A percentile compares a stretch with the other conserved stretches of the same genome.
Evolutionary conservation across 92 coral and sea anemone species (phyloP).

Genomic region (Metridium senile): DNA sequence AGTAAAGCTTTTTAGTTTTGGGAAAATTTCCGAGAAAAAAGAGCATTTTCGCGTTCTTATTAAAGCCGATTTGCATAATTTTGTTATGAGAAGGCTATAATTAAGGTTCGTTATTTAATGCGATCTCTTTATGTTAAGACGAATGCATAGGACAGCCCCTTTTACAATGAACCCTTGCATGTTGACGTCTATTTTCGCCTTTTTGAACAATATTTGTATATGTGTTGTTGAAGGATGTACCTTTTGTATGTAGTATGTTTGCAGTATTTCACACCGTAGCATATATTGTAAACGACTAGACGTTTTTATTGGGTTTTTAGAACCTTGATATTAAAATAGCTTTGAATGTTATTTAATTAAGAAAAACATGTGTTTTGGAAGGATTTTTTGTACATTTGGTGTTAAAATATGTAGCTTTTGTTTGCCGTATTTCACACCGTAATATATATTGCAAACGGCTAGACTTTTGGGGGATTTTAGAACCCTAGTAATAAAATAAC

Average conservation of each 20-base stretch:
- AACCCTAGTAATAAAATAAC: not conserved
- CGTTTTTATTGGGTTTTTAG: too few species aligned
- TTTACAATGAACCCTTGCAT: not conserved
- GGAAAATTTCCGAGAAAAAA: not conserved
- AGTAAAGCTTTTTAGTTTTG: too few species aligned
- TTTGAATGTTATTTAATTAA: not conserved
- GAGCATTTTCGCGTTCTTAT: not conserved
- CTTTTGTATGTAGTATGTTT: not conserved
- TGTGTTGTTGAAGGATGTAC: not conserved
- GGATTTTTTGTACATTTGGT: not conserved
- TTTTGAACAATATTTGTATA: not conserved
- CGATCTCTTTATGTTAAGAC: not conserved
- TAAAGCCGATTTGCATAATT: conserved; percentile 5
- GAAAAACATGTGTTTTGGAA: too few species aligned
- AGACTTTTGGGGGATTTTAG: not conserved
- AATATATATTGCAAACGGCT: too few species aligned
- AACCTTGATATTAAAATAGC: not conserved
- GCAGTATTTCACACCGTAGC: too few species aligned
- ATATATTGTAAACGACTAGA: not conserved
- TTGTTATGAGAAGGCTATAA: not conserved
- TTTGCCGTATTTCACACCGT: not conserved
- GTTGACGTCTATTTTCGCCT: not conserved
- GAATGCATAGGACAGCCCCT: not conserved
- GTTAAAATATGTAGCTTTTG: not conserved
- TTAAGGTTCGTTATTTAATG: not conserved